Evolutionary conservation across 37 sponge, comb jelly and placozoan species (phyloP).

Genomic region (Hexactinellida sp.): DNA sequence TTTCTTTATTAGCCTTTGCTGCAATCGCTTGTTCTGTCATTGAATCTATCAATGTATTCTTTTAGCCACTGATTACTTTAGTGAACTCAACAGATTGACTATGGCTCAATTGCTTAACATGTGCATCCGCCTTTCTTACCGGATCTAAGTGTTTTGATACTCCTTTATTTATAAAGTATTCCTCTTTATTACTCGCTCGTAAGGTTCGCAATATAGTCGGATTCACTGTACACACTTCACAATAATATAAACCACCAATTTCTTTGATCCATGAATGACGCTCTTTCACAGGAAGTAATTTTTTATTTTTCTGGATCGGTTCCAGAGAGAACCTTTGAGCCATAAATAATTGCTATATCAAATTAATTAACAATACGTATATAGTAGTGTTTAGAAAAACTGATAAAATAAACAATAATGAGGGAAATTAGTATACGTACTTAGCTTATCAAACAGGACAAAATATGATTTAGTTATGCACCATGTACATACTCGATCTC

Average conservation of each 20-base stretch:
- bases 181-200: background rate
- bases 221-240: background rate
- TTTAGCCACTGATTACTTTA: background rate
- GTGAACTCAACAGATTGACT: background rate
- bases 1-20: background rate
- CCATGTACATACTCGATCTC: too few relatives aligned
- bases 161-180: background rate
- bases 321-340: too few relatives aligned
- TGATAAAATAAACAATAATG: too few relatives aligned
- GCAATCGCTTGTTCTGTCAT: conserved; percentile 12
- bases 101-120: background rate
- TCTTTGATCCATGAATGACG: background rate
- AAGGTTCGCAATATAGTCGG: background rate
- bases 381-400: too few relatives aligned
- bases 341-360: background rate
- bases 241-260: background rate
- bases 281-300: background rate
- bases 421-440: too few relatives aligned
- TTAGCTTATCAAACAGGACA: too few relatives aligned
- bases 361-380: too few relatives aligned
- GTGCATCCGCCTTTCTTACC: background rate
- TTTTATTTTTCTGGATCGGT: conserved; percentile 1
- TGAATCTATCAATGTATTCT: background rate
- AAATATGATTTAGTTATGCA: too few relatives aligned
- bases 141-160: background rate